Evolutionary conservation across 37 sponge, comb jelly and placozoan species (phyloP).

Genomic region (Hormiphora californensis): DNA sequence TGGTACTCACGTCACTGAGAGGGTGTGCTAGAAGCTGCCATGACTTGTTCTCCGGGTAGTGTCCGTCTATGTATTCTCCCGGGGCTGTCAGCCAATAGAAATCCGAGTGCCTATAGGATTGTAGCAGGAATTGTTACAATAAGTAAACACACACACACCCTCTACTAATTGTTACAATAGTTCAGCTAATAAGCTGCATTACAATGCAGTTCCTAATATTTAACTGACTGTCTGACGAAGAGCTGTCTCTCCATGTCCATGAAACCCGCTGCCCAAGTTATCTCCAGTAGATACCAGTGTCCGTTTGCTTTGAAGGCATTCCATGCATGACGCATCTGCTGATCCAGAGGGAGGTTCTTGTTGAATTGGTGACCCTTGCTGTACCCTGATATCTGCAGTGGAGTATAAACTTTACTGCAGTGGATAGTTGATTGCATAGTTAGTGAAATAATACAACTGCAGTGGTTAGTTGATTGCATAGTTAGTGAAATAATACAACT

Average conservation of each 20-base stretch:
- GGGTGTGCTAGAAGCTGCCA: slow-evolving; percentile 13
- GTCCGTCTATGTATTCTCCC: slow-evolving; percentile 10
- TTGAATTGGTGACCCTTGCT: background rate
- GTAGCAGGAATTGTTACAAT: too few species aligned
- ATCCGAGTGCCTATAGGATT: background rate
- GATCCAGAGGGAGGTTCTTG: background rate
- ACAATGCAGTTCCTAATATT: too few species aligned
- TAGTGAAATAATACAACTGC: too few species aligned
- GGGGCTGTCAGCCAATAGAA: slow-evolving; percentile 7
- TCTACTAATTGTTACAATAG: background rate
- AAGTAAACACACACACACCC: background rate
- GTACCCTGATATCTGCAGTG: background rate
- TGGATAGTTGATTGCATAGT: too few species aligned
- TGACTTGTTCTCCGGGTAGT: background rate
- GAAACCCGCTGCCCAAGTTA: background rate
- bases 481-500: too few species aligned
- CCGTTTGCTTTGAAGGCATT: slow-evolving; percentile 14
- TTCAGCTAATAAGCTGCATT: background rate
- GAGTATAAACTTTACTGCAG: too few species aligned
- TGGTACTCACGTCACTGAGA: background rate
- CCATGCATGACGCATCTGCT: slow-evolving; percentile 19
- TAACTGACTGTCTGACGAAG: background rate
- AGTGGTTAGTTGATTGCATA: too few species aligned
- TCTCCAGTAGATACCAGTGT: slow-evolving; percentile 14
- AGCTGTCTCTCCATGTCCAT: slow-evolving; percentile 21